phyloP scores from a whole-genome alignment of 2,113 vertebrate genomes.

The Gila orcuttii region DNA sequence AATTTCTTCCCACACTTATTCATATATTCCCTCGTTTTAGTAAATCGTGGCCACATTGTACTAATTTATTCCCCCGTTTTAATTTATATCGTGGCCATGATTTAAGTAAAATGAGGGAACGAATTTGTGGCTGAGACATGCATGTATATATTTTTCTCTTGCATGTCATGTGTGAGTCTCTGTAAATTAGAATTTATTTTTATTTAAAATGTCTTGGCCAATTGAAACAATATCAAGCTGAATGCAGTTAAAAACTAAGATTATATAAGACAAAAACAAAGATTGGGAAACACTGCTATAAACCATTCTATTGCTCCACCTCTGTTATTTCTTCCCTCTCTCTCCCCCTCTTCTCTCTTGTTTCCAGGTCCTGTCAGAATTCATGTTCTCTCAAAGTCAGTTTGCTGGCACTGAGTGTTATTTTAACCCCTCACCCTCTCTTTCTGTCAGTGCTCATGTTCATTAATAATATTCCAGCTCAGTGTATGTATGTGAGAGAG shows the following conservation, averaged over 20 bases:
- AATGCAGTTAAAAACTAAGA: background rate
- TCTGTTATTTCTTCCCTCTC: background rate
- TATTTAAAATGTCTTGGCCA: background rate
- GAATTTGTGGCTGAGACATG: too few species aligned
- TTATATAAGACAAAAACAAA: background rate
- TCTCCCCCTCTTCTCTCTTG: background rate
- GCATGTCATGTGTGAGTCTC: too few species aligned
- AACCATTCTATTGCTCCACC: slow-evolving; percentile 45
- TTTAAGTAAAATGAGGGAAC: too few species aligned
- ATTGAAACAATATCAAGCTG: background rate
- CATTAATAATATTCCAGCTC: slow-evolving; percentile 34
- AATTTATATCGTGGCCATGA: too few species aligned
- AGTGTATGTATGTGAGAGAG: background rate
- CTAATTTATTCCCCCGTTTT: too few species aligned
- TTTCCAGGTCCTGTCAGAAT: slow-evolving; percentile 36
- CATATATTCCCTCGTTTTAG: too few species aligned
- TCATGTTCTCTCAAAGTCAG: slow-evolving; percentile 33
- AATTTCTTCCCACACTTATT: too few species aligned
- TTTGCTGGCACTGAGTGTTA: slow-evolving; percentile 49
- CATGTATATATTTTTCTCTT: too few species aligned
- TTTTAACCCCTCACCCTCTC: slow-evolving; percentile 54
- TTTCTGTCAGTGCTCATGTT: slow-evolving; percentile 47
- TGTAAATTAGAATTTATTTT: too few species aligned
- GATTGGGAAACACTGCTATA: background rate
- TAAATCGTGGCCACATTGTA: too few species aligned